phyloP scores from a whole-genome alignment of 2,797 vertebrate species.

The Lutjanus campechanus region DNA sequence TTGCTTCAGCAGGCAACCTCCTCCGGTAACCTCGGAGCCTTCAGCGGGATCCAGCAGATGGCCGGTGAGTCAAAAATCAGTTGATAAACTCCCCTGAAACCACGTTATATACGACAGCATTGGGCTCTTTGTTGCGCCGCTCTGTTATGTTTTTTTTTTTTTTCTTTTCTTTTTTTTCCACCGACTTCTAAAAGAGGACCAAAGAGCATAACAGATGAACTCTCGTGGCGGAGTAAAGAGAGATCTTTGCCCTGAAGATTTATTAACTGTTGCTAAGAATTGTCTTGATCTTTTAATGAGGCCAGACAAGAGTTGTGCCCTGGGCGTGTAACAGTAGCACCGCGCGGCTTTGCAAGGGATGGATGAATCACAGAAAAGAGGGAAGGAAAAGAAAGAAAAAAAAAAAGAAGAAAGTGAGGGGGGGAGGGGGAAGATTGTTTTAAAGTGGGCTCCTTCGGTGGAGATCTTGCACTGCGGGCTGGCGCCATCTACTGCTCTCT shows the following conservation, averaged over 20 bases:
- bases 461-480: constrained; percentile 57
- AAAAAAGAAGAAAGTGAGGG: no score
- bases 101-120: background rate
- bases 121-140: constrained; percentile 59
- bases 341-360: constrained; percentile 61
- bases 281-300: constrained; percentile 83
- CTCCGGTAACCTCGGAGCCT: constrained; percentile 95
- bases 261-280: constrained; percentile 78
- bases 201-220: constrained; percentile 81
- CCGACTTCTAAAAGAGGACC: constrained; percentile 68
- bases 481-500: constrained; percentile 76
- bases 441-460: constrained; percentile 19
- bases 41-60: constrained; percentile 99
- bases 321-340: constrained; percentile 67
- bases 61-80: constrained; percentile 91
- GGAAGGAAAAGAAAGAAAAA: background rate
- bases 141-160: constrained; percentile 33
- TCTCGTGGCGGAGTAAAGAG: constrained; percentile 60
- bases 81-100: constrained; percentile 27
- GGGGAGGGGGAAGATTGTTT: constrained; percentile 32
- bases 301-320: constrained; percentile 72
- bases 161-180: constrained; percentile 20
- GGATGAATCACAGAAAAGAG: constrained; percentile 58
- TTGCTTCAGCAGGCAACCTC: constrained; percentile 97
- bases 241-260: constrained; percentile 76